A percentile compares a stretch with the other conserved stretches of the same genome.
These are phyloP conservation scores for Poeciliopsis retropinna DNA, from an alignment of 2,113 vertebrate species.

Conservation along the genomic window DNA sequence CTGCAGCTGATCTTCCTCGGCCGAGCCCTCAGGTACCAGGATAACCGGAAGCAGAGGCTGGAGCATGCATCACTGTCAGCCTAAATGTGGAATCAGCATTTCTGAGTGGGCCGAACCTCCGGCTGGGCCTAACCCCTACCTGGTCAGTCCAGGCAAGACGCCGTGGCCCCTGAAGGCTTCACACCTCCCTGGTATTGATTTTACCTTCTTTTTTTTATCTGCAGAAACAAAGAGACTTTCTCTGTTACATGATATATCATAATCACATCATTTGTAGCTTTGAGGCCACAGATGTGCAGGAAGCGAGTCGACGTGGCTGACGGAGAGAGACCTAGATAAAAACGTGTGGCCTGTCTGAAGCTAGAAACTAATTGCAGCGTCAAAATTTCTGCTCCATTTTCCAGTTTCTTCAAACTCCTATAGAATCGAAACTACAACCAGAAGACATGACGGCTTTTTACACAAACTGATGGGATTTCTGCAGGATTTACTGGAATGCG, in stretches of 20 bases:
- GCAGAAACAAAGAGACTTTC: conserved; percentile 84
- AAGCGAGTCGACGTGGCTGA: conserved; percentile 17
- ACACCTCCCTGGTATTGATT: conserved; percentile 81
- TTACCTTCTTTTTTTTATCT: conserved; percentile 73
- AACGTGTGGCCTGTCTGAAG: not conserved
- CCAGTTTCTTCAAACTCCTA: too few relatives aligned
- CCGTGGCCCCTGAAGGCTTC: conserved; percentile 52
- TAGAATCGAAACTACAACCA: not conserved
- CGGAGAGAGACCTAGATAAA: conserved; percentile 39
- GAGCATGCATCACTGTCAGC: conserved; percentile 82
- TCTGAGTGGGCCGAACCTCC: conserved; percentile 54
- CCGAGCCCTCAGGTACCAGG: conserved; percentile 74
- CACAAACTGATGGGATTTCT: not conserved
- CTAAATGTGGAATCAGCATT: conserved; percentile 81
- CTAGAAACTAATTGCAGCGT: conserved; percentile 13
- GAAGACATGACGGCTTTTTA: not conserved
- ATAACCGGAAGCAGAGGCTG: conserved; percentile 44
- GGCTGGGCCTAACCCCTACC: conserved; percentile 59
- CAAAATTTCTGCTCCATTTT: conserved; percentile 32
- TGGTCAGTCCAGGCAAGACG: conserved; percentile 61
- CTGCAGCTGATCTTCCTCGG: conserved; percentile 70
- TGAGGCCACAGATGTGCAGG: conserved; percentile 74
- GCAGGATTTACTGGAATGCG: not conserved
- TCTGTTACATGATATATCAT: conserved; percentile 86
- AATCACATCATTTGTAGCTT: conserved; percentile 87